Conservation (phyloP, 2,113 vertebrate species). For the Mastomys natalensis region DNA sequence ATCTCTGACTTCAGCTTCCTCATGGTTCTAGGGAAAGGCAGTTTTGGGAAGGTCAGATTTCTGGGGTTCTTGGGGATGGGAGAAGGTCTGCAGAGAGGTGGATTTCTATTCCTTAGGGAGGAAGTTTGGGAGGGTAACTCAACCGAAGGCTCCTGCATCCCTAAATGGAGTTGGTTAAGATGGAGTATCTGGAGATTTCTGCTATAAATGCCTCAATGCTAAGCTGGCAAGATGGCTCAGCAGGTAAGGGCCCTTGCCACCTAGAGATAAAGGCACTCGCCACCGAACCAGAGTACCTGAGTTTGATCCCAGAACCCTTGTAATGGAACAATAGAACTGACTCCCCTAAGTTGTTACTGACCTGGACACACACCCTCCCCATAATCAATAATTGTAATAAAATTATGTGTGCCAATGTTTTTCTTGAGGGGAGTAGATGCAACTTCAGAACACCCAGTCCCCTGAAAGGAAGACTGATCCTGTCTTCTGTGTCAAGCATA, state of each 20-base stretch:
- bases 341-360: neutral
- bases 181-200: neutral
- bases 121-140: neutral
- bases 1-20: conserved; percentile 95
- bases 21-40: conserved; percentile 96
- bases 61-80: neutral
- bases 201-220: neutral
- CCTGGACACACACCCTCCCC: neutral
- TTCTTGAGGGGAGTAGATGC: neutral
- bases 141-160: neutral
- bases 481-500: neutral
- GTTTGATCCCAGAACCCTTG: no score
- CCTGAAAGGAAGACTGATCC: neutral
- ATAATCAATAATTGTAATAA: neutral
- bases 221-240: neutral
- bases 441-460: no score
- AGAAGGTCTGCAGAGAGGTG: neutral
- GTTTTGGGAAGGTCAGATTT: conserved; percentile 93
- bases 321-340: no score
- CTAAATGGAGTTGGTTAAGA: neutral
- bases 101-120: neutral
- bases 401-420: neutral
- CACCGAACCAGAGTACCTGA: neutral
- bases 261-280: neutral
- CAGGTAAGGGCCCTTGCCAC: neutral